phyloP scores from a whole-genome alignment of 2,797 vertebrate genomes.

The Bovichtus diacanthus region DNA sequence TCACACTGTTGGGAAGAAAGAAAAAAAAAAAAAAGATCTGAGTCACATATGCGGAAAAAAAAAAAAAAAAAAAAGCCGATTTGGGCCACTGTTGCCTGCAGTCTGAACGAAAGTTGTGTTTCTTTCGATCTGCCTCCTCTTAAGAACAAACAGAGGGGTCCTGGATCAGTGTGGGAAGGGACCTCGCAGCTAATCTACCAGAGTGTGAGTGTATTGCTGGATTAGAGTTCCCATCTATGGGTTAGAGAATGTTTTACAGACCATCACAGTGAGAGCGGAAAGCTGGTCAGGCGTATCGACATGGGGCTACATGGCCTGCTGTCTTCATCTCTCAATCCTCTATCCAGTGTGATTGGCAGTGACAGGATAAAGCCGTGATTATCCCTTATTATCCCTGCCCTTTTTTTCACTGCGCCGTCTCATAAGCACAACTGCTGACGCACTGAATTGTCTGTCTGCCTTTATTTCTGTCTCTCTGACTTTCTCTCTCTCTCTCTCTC shows the following conservation, averaged over 20 bases:
- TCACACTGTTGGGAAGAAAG: too few species aligned
- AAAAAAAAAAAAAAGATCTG: too few species aligned
- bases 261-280: slow-evolving; percentile 51
- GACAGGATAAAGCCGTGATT: slow-evolving; percentile 69
- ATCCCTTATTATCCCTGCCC: slow-evolving; percentile 73
- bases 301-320: slow-evolving; percentile 40
- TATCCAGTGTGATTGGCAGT: slow-evolving; percentile 61
- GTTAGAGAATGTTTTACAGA: slow-evolving; percentile 56
- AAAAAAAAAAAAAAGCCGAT: too few species aligned
- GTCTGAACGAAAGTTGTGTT: neutral
- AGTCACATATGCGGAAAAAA: too few species aligned
- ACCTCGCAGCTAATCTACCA: slow-evolving; percentile 60
- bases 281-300: slow-evolving; percentile 57
- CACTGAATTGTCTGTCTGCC: slow-evolving; percentile 28
- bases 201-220: slow-evolving; percentile 51
- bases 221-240: slow-evolving; percentile 67
- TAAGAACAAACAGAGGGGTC: slow-evolving; percentile 41
- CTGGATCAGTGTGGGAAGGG: slow-evolving; percentile 54
- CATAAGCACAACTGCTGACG: slow-evolving; percentile 44
- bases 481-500: too few species aligned
- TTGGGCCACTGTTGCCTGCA: too few species aligned
- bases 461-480: slow-evolving; percentile 12
- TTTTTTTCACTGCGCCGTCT: slow-evolving; percentile 52
- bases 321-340: slow-evolving; percentile 61
- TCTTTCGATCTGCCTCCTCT: slow-evolving; percentile 1